phyloP scores from a whole-genome alignment of 1,140 invertebrate genomes.

The Brachionus calyciflorus region DNA sequence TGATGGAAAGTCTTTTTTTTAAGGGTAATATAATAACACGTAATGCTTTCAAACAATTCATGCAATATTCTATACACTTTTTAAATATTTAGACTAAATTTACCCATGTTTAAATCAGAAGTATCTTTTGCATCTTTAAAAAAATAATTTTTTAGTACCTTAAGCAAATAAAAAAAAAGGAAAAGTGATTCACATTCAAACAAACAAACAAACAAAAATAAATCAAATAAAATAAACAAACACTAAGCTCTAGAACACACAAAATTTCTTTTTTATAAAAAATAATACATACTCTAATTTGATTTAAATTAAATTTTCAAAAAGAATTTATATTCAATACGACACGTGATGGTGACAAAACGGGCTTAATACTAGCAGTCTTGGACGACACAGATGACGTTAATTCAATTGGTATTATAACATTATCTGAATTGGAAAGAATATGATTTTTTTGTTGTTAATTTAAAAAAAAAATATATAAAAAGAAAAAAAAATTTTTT shows the following conservation, averaged over 20 bases:
- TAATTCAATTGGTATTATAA: slow-evolving; percentile 29
- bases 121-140: too few species aligned
- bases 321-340: slow-evolving; percentile 15
- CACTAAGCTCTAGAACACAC: background rate
- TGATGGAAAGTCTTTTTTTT: too few species aligned
- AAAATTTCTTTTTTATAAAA: too few species aligned
- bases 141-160: too few species aligned
- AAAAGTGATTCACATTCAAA: background rate
- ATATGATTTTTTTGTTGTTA: too few species aligned
- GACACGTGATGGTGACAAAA: background rate
- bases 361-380: background rate
- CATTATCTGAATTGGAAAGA: background rate
- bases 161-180: background rate
- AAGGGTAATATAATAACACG: too few species aligned
- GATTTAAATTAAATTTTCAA: background rate
- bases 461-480: slow-evolving; percentile 17
- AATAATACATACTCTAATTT: slow-evolving; percentile 5
- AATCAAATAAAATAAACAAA: background rate
- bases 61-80: too few species aligned
- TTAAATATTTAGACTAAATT: too few species aligned
- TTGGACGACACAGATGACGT: background rate
- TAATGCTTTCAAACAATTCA: too few species aligned
- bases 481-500: background rate
- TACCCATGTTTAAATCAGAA: too few species aligned
- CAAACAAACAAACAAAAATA: background rate